Evolutionary conservation across 2,888 invertebrate genomes (phyloP).

Genomic region (Agonopterix arenella): DNA sequence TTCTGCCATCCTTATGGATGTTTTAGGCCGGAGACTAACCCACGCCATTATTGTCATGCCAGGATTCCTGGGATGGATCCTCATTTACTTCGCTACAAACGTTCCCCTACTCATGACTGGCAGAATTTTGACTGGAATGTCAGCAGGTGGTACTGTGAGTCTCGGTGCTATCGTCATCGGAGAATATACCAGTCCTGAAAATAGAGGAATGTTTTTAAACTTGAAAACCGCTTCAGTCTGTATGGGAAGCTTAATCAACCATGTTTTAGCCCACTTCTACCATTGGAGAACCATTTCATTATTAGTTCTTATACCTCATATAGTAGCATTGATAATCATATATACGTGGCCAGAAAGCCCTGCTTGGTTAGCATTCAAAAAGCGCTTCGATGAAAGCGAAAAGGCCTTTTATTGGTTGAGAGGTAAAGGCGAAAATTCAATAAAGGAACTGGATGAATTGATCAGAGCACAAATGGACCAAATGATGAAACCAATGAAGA

Average conservation of each 20-base stretch:
- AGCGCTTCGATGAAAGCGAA: slow-evolving; percentile 61
- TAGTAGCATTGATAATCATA: slow-evolving; percentile 33
- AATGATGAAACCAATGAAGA: slow-evolving; percentile 5
- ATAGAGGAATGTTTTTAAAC: slow-evolving; percentile 32
- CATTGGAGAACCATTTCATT: slow-evolving; percentile 39
- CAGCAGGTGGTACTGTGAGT: slow-evolving; percentile 16
- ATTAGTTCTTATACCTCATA: slow-evolving; percentile 26
- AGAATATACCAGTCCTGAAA: slow-evolving; percentile 23
- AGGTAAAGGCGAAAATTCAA: slow-evolving; percentile 34
- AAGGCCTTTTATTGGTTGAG: slow-evolving; percentile 68
- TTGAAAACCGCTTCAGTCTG: slow-evolving; percentile 40
- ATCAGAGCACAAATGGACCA: slow-evolving; percentile 32
- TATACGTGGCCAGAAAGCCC: slow-evolving; percentile 77
- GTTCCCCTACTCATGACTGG: slow-evolving; percentile 23
- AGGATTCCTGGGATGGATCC: slow-evolving; percentile 17
- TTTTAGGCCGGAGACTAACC: slow-evolving; percentile 24
- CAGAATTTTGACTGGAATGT: slow-evolving; percentile 20
- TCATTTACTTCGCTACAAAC: slow-evolving; percentile 22
- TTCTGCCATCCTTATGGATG: slow-evolving; percentile 32
- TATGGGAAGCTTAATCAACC: slow-evolving; percentile 34
- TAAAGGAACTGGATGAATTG: slow-evolving; percentile 31
- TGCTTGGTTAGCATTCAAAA: slow-evolving; percentile 74
- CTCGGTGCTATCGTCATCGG: slow-evolving; percentile 24
- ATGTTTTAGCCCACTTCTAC: slow-evolving; percentile 28
- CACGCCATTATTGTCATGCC: slow-evolving; percentile 44